Evolutionary conservation across 1,140 invertebrate genomes (phyloP).

Genomic region (Polyergus mexicanus): DNA sequence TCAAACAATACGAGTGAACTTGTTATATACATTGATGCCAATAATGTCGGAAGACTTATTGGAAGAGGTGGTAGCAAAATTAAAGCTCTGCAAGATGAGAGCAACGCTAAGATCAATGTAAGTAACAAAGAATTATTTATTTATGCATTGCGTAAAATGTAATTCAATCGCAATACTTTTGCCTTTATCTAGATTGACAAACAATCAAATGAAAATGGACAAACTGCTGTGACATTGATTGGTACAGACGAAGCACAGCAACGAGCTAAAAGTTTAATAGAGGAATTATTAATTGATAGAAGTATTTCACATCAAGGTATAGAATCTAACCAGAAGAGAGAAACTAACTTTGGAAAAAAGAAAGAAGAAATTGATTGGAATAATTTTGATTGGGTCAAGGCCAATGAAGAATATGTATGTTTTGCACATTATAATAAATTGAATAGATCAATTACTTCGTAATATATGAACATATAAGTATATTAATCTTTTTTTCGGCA

Average conservation of each 20-base stretch:
- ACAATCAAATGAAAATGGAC: conserved; percentile 73
- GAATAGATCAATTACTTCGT: background rate
- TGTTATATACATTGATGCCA: conserved; percentile 69
- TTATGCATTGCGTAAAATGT: background rate
- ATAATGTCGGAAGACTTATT: conserved; percentile 85
- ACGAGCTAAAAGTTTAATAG: conserved; percentile 87
- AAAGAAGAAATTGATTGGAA: conserved; percentile 29
- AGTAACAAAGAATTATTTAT: conserved; percentile 36
- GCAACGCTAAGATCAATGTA: conserved; percentile 88
- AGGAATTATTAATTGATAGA: conserved; percentile 79
- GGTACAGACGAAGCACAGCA: conserved; percentile 86
- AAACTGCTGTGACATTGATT: conserved; percentile 86
- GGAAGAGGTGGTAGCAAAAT: conserved; percentile 92
- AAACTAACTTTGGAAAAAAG: background rate
- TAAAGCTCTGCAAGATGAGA: conserved; percentile 90
- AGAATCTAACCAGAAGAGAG: background rate
- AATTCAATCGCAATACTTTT: conserved; percentile 36
- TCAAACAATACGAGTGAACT: background rate
- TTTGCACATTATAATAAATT: conserved; percentile 47
- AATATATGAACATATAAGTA: background rate
- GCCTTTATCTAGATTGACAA: conserved; percentile 76
- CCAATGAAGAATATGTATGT: conserved; percentile 67
- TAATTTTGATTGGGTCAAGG: conserved; percentile 41
- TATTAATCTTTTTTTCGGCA: conserved; percentile 80
- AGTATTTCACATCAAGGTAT: background rate